Conservation (phyloP, 2,113 vertebrate species). For the Megalops atlanticus region DNA sequence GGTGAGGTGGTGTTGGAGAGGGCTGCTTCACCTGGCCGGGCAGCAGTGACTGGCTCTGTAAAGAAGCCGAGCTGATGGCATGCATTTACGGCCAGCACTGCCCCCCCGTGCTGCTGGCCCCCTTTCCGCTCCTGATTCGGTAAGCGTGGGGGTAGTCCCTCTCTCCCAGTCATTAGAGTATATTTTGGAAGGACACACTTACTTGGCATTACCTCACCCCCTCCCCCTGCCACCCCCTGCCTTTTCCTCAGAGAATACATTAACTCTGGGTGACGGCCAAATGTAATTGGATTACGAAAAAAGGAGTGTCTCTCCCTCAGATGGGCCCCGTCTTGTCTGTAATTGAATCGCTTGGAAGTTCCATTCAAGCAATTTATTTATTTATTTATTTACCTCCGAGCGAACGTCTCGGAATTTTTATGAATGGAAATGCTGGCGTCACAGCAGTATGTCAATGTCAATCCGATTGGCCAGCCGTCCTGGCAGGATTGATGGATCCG, state of each 20-base stretch:
- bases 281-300: conserved; percentile 59
- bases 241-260: conserved; percentile 33
- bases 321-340: conserved; percentile 46
- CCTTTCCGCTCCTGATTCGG: too few species aligned
- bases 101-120: too few species aligned
- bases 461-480: too few species aligned
- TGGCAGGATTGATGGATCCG: too few species aligned
- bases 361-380: not conserved
- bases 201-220: conserved; percentile 15
- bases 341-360: conserved; percentile 34
- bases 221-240: conserved; percentile 23
- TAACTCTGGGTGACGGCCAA: conserved; percentile 53
- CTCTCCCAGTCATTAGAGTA: not conserved
- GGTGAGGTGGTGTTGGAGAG: too few species aligned
- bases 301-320: conserved; percentile 52
- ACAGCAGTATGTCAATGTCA: conserved; percentile 1
- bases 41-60: too few species aligned
- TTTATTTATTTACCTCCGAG: not conserved
- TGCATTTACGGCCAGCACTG: too few species aligned
- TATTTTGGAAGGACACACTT: not conserved
- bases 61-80: too few species aligned
- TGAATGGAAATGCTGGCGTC: conserved; percentile 25
- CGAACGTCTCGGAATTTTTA: conserved; percentile 23
- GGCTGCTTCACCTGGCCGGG: too few species aligned
- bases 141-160: not conserved